Base-by-base conservation (phyloP, 2,113 vertebrate genomes). In the Lepisosteus osseus region DNA sequence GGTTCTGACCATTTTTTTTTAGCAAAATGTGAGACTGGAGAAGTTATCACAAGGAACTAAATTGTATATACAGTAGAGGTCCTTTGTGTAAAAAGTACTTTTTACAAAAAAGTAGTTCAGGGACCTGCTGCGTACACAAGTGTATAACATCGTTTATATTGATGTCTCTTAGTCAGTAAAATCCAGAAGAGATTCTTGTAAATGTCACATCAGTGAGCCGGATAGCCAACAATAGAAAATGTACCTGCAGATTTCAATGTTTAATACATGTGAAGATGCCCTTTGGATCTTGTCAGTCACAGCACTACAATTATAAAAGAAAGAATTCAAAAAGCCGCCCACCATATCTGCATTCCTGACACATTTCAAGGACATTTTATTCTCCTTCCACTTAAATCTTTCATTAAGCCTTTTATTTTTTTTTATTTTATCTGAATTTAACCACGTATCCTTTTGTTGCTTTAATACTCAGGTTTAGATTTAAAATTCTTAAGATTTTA, bases 281-380 rank as follows among this genome's bases (percentile, higher is more conserved):
- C 57, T 81, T 47, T 68, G 66, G 3, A 71, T 64, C 47, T 61
- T 66, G 40, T 12, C 44, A 61, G 61, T 45, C 3, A 47, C 78
- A 61, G 1, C 77, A 79, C 77, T 71, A 74, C 68, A 51, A 51
- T 29, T 6, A 72, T 45, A 42, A 64, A 74, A 71, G 77, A 17
- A 15, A 69, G 4, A 9, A 15, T 51, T 65, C 71, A 56, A 79
- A 69, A 76, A 67, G 64, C 66, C 70, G 67, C 67, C 56, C 54
- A 65, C 63, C 45, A 51, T 44, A 54, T 47, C 45, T 70, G n/a
- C 40, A 67, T 65, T 74, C 56, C 13, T 45, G 42, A 7, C 12
- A 51, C 51, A 73, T 17, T 43, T 54, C 61, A 76, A 47, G 56
- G 67, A 17, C 59, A 17, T 62, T 9, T 45, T 42, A 61, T 62